phyloP scores from a whole-genome alignment of 2,888 invertebrate genomes.

The Artemia sinica region DNA sequence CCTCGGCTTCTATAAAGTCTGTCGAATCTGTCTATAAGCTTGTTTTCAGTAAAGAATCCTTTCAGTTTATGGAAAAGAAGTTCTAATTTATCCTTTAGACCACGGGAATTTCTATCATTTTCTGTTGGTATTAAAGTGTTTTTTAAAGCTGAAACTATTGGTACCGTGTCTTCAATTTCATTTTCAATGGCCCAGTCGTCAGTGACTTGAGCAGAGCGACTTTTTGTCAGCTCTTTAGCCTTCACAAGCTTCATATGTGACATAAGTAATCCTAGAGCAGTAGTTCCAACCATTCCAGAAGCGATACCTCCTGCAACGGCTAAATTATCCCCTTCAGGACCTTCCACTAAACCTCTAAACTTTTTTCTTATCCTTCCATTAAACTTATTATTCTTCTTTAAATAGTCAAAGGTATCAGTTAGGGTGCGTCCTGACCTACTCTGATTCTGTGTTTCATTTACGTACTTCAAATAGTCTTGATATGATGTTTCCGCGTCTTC shows the following conservation, averaged over 20 bases:
- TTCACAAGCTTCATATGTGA: slow-evolving; percentile 7
- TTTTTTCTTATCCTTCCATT: slow-evolving; percentile 5
- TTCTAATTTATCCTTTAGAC: slow-evolving; percentile 1
- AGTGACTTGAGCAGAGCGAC: not conserved
- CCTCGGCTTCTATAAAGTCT: not conserved
- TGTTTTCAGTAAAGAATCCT: slow-evolving; percentile 11
- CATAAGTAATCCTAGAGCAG: not conserved
- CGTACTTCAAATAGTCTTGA: not conserved
- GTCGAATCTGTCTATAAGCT: not conserved
- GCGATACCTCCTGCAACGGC: slow-evolving; percentile 13
- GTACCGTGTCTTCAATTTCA: slow-evolving; percentile 1
- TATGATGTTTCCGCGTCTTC: not conserved
- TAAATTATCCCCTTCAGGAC: not conserved
- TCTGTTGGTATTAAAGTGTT: not conserved
- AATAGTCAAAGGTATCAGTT: not conserved
- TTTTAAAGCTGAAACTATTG: not conserved
- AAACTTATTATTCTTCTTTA: slow-evolving; percentile 4
- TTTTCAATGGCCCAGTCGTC: slow-evolving; percentile 12
- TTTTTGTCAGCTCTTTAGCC: not conserved
- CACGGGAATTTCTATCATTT: not conserved
- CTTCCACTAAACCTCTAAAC: not conserved
- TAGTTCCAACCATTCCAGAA: slow-evolving; percentile 3
- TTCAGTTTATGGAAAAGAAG: not conserved
- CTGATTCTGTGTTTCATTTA: not conserved
- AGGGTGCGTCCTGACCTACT: not conserved